A percentile compares a stretch with the other conserved stretches of the same genome.
phyloP scores from a whole-genome alignment of 2,113 vertebrate genomes.

The Conger conger region DNA sequence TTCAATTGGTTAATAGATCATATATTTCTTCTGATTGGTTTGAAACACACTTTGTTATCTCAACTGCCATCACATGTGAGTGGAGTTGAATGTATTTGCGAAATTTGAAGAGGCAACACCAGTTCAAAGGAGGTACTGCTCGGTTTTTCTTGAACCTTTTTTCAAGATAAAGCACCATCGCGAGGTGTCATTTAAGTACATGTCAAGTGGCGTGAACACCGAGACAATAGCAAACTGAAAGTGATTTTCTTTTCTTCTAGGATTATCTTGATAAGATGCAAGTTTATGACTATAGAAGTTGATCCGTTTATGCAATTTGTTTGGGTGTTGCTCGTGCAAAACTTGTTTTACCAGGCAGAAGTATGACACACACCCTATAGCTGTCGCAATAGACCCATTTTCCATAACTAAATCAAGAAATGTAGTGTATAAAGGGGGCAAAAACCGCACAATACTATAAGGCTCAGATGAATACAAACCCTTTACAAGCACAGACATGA shows the following conservation, averaged over 20 bases:
- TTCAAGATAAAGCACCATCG: no score
- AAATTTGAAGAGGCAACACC: conserved; percentile 22
- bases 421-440: not conserved
- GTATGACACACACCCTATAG: conserved; percentile 36
- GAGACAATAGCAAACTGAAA: not conserved
- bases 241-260: not conserved
- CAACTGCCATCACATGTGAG: conserved; percentile 46
- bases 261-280: not conserved
- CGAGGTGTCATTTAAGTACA: not conserved
- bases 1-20: conserved; percentile 27
- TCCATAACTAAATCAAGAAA: not conserved
- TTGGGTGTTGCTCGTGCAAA: conserved; percentile 18
- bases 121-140: no score
- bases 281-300: not conserved
- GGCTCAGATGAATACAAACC: not conserved
- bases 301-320: not conserved
- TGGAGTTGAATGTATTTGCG: conserved; percentile 47
- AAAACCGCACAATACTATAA: not conserved
- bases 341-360: conserved; percentile 30
- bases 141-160: no score
- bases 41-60: conserved; percentile 16
- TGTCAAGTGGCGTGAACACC: not conserved
- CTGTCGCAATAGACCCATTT: not conserved
- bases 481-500: no score
- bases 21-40: conserved; percentile 32